phyloP scores from a whole-genome alignment of 2,888 invertebrate species.

The Willowsia nigromaculata region DNA sequence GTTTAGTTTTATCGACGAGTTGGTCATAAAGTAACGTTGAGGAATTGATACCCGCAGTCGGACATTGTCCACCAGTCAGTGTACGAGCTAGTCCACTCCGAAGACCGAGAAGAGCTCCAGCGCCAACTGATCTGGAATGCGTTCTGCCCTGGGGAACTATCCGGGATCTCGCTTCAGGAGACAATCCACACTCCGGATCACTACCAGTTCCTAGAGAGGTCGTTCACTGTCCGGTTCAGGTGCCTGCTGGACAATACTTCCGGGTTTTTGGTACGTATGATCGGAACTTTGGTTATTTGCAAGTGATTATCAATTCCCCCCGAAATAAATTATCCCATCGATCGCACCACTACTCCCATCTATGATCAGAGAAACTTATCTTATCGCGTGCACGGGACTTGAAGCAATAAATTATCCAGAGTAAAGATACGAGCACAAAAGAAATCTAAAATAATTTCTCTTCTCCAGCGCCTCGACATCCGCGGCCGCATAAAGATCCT shows the following conservation, averaged over 20 bases:
- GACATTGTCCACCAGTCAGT: slow-evolving; percentile 99
- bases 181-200: slow-evolving; percentile 91
- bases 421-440: background rate
- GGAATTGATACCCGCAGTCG: slow-evolving; percentile 85
- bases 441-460: background rate
- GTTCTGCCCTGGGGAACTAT: slow-evolving; percentile 89
- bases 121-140: slow-evolving; percentile 97
- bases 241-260: slow-evolving; percentile 99
- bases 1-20: background rate
- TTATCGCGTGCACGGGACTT: background rate
- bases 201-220: slow-evolving; percentile 93
- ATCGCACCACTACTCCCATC: background rate
- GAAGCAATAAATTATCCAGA: too few species aligned
- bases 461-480: slow-evolving; percentile 94
- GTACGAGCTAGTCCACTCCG: slow-evolving; percentile 99
- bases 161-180: slow-evolving; percentile 90
- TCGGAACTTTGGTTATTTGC: too few species aligned
- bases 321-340: background rate
- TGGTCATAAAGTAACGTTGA: slow-evolving; percentile 15
- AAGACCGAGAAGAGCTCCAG: slow-evolving; percentile 98
- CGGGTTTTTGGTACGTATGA: slow-evolving; percentile 97
- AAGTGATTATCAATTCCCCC: too few species aligned
- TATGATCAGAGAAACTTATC: background rate
- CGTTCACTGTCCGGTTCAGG: slow-evolving; percentile 98
- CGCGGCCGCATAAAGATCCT: slow-evolving; percentile 97